Base-by-base conservation (phyloP, 64 coral and sea anemone genomes). In the Orbicella faveolata region DNA sequence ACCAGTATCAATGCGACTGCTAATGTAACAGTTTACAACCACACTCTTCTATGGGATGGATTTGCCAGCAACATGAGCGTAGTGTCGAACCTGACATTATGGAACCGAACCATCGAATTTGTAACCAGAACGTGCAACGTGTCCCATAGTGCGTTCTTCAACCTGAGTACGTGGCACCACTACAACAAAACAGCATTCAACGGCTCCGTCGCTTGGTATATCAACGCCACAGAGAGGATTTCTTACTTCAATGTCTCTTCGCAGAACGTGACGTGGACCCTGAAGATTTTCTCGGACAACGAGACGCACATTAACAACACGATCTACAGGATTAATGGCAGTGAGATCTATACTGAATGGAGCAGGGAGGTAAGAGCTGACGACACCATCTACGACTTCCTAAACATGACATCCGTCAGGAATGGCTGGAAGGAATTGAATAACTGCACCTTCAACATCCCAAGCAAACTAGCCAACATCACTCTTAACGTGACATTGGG, bases 101-200 rank as follows among this genome's bases (percentile, higher is more conserved):
- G 89, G 79, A 95, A 95, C 23, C 94, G 94, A 21, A 95, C 94
- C 41, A 10, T 95, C 17, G 90, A 92, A 74, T 63, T 95, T 77
- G 79, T 88, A 35, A 89, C 84, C 78, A 86, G 73, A 39, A 95
- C 83, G 4, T 95, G 93, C 62, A 91, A 94, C 85, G 83, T 33
- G 35, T 88, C 84, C 54, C 84, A 83, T 15, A 63, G 72, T 73
- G 69, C 84, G 13, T 88, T 89, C 62, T 83, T 95, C 21, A 95
- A 95, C 30, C 64, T 95, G 9, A 95, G 94, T 70, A 92, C 94
- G 9, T 95, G 94, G 94, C 89, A 95, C 35, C 86, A 92, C 65
- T 72, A 68, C 23, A 92, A 92, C 78, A 90, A 78, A 82, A 88
- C 89, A 17, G 89, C 90, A 52, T 92, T 81, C 35, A 95, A 92